Conservation (phyloP, 1,140 invertebrate species). For the Ceratoteleas bidentatus region DNA sequence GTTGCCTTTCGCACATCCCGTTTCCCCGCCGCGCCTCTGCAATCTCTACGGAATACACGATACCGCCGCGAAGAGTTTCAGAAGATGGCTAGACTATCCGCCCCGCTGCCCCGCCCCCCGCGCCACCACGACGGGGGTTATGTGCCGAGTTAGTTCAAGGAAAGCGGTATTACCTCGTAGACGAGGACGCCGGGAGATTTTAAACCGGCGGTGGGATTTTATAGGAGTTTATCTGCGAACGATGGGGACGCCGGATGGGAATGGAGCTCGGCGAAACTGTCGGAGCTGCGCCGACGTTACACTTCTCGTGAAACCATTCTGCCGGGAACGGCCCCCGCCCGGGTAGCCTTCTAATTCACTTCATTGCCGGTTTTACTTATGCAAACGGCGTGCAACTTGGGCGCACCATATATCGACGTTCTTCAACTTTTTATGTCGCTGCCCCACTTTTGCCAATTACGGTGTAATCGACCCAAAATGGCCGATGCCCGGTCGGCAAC, state of each 20-base stretch:
- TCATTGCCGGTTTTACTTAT: slow-evolving; percentile 33
- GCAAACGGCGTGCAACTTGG: slow-evolving; percentile 22
- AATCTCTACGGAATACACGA: slow-evolving; percentile 68
- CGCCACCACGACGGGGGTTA: slow-evolving; percentile 50
- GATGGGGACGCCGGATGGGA: slow-evolving; percentile 71
- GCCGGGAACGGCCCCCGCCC: background rate
- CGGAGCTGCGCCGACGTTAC: slow-evolving; percentile 59
- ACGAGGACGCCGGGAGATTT: slow-evolving; percentile 61
- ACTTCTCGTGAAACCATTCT: slow-evolving; percentile 40
- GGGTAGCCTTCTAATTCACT: slow-evolving; percentile 22
- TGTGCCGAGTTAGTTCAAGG: slow-evolving; percentile 65
- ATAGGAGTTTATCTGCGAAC: slow-evolving; percentile 77
- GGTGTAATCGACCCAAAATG: slow-evolving; percentile 36
- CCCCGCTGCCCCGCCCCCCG: slow-evolving; percentile 2
- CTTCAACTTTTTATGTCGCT: slow-evolving; percentile 26
- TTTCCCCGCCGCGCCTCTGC: slow-evolving; percentile 57
- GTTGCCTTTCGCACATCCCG: slow-evolving; percentile 55
- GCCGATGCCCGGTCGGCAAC: slow-evolving; percentile 5
- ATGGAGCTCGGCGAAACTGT: slow-evolving; percentile 71
- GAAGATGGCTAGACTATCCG: slow-evolving; percentile 64
- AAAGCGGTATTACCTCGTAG: slow-evolving; percentile 70
- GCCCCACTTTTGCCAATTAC: slow-evolving; percentile 30
- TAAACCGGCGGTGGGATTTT: slow-evolving; percentile 77
- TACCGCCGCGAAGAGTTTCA: slow-evolving; percentile 65
- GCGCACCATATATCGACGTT: slow-evolving; percentile 21